Conservation (phyloP, 2,797 vertebrate genomes). For the Tapirus indicus region DNA sequence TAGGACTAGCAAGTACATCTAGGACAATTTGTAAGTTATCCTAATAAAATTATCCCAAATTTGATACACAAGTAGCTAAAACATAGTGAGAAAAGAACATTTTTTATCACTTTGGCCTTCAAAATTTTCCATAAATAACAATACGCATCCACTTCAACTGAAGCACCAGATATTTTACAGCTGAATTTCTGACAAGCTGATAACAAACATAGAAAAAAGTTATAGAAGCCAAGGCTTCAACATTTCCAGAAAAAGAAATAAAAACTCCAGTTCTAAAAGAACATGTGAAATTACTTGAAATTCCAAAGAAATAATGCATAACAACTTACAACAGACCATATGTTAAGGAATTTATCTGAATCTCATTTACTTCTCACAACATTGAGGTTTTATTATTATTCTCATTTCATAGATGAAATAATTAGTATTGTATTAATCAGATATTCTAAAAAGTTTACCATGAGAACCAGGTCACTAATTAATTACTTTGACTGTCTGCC, state of each 20-base stretch:
- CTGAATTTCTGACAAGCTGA: slow-evolving; percentile 49
- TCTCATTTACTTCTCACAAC: slow-evolving; percentile 14
- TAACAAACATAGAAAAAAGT: slow-evolving; percentile 20
- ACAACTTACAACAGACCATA: neutral
- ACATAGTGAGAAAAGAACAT: neutral
- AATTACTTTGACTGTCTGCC: slow-evolving; percentile 78
- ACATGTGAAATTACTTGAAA: slow-evolving; percentile 55
- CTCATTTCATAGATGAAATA: slow-evolving; percentile 56
- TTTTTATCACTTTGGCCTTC: slow-evolving; percentile 23
- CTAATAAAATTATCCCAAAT: slow-evolving; percentile 33
- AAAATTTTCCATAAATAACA: slow-evolving; percentile 40
- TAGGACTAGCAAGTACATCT: neutral
- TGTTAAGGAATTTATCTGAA: slow-evolving; percentile 22
- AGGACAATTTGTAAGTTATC: slow-evolving; percentile 42
- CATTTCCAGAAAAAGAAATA: slow-evolving; percentile 8
- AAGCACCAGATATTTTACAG: slow-evolving; percentile 40
- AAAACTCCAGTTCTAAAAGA: slow-evolving; percentile 45
- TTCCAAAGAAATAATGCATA: neutral
- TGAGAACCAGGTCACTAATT: slow-evolving; percentile 79
- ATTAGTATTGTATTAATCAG: slow-evolving; percentile 56
- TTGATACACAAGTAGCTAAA: slow-evolving; percentile 14
- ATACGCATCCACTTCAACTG: neutral
- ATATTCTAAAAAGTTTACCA: slow-evolving; percentile 36
- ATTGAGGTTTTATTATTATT: slow-evolving; percentile 31
- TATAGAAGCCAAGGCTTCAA: neutral